Percentiles rank a stretch among this genome's conserved stretches.
phyloP scores from a whole-genome alignment of 2,113 vertebrate species.

The Malurus cyaneus region DNA sequence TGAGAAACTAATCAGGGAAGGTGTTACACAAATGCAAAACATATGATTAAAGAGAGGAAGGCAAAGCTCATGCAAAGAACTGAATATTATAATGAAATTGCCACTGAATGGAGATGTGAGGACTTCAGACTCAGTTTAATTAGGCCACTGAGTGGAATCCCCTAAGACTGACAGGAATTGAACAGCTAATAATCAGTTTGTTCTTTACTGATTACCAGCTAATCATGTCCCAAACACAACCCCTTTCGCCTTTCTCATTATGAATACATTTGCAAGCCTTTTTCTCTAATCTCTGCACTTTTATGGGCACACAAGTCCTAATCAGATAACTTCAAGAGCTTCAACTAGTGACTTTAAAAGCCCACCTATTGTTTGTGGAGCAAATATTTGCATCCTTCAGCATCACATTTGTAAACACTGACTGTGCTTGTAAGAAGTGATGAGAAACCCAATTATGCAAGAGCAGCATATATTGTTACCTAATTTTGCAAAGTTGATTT shows the following conservation, averaged over 20 bases:
- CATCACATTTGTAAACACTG: constrained; percentile 52
- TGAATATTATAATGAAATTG: constrained; percentile 75
- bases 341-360: constrained; percentile 73
- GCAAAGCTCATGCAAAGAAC: constrained; percentile 75
- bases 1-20: constrained; percentile 85
- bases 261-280: constrained; percentile 73
- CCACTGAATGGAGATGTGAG: constrained; percentile 80
- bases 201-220: constrained; percentile 91
- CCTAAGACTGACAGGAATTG: constrained; percentile 83
- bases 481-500: constrained; percentile 21
- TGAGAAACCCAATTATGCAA: constrained; percentile 27
- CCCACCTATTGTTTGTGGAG: constrained; percentile 69
- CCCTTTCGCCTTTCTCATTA: constrained; percentile 73
- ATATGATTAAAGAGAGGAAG: constrained; percentile 82
- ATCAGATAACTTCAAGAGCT: constrained; percentile 73
- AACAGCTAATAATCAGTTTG: constrained; percentile 92
- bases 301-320: constrained; percentile 63
- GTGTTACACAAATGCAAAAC: constrained; percentile 83
- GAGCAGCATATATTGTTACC: background rate
- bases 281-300: constrained; percentile 69
- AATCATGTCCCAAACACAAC: constrained; percentile 86
- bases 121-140: constrained; percentile 81
- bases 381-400: constrained; percentile 81
- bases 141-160: constrained; percentile 84
- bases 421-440: background rate